Evolutionary conservation across 2,888 invertebrate species (phyloP), one percentile per base, ranked within the genome.

Genomic region (Ectropis crepuscularia): DNA sequence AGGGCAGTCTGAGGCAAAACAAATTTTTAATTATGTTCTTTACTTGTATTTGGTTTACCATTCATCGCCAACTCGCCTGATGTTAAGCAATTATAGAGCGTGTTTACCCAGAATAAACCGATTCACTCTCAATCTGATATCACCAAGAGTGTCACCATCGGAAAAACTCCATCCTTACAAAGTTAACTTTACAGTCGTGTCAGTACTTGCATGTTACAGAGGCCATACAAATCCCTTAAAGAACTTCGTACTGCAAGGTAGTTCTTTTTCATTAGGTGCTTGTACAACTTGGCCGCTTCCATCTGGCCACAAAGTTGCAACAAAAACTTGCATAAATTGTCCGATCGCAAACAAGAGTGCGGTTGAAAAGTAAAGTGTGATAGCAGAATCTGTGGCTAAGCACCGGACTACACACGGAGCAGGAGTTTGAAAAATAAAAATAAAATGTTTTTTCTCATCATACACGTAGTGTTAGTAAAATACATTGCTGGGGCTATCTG

Each of bases 341-440:
- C 73, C 69, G 76, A 84, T 85, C 80, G 79, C 82, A 77, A 82
- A 78, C 82, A 81, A 83, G 79, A 85, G 80, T 83, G 74, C 76
- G 78, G 79, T 82, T 82, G 75, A 83, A 81, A 82, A 78, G 77
- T 76, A 80, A 82, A 83, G 76, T 80, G 77, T 76, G 80, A 82
- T 82, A 81, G 81, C 79, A 71, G 78, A 74, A 79, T 79, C 79
- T 82, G 82, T 71, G 77, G 78, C 65, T 74, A 75, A 81, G 78
- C 69, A 79, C 74, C 66, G 65, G 61, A 38, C 5, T 60, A 74
- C 67, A 69, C 57, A 82, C 72, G 58, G 69, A 0, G 6, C 0
- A 5, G 9, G 1, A 63, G 38, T 11, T 51, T n/a, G 36, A 0
- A 28, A 4, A 63, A 61, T 62, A 37, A 67, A 46, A 71, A 53